These are phyloP conservation scores for Synergus umbraculus DNA, from an alignment of 2,888 invertebrate species.

Conservation along the genomic window DNA sequence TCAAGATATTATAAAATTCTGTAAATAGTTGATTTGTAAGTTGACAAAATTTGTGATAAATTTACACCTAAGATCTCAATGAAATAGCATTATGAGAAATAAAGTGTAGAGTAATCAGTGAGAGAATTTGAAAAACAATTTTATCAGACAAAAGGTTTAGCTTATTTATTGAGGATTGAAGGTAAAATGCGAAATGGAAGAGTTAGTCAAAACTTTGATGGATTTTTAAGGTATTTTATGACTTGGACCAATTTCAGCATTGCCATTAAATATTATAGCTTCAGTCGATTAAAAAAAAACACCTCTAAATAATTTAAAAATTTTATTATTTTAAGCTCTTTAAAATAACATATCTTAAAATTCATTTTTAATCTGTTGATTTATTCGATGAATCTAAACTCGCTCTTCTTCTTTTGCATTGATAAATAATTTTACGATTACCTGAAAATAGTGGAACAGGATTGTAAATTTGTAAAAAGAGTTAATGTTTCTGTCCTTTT, in stretches of 20 bases:
- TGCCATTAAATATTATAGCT: slow-evolving; percentile 3
- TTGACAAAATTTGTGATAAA: slow-evolving; percentile 40
- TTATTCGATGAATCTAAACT: background rate
- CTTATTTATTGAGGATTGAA: slow-evolving; percentile 1
- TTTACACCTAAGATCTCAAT: slow-evolving; percentile 33
- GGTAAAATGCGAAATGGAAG: background rate
- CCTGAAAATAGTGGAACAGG: background rate
- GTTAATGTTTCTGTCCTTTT: background rate
- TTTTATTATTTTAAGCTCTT: background rate
- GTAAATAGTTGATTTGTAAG: slow-evolving; percentile 39
- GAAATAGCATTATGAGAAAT: slow-evolving; percentile 22
- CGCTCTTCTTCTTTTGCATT: background rate
- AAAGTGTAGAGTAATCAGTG: slow-evolving; percentile 22
- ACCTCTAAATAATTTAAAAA: background rate
- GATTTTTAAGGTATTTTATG: slow-evolving; percentile 25
- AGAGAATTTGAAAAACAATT: background rate
- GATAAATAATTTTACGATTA: background rate
- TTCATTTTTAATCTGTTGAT: background rate
- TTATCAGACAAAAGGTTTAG: slow-evolving; percentile 4
- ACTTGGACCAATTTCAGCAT: slow-evolving; percentile 38
- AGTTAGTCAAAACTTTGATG: slow-evolving; percentile 1
- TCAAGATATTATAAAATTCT: slow-evolving; percentile 6
- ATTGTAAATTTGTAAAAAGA: slow-evolving; percentile 3
- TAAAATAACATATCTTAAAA: slow-evolving; percentile 26
- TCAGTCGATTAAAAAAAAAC: background rate